These are phyloP conservation scores for Crossaster papposus DNA, from an alignment of 53 echinoderm and acorn worm species.

Conservation along the genomic window DNA sequence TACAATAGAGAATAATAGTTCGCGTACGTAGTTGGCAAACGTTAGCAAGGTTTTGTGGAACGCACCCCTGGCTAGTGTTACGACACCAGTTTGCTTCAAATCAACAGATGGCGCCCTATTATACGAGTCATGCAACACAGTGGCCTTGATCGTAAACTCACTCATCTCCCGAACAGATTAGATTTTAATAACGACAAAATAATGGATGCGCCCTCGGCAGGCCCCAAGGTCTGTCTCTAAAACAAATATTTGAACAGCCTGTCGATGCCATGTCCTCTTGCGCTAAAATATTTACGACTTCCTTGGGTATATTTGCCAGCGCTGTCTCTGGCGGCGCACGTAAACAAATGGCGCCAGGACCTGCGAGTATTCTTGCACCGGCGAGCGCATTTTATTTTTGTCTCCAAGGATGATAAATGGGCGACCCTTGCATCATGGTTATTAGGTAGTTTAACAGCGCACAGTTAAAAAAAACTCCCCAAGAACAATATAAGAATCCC, in stretches of 20 bases:
- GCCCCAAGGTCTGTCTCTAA: neutral
- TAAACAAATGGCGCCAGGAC: neutral
- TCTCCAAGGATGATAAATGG: too few relatives aligned
- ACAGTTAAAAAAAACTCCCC: too few relatives aligned
- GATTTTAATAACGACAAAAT: neutral
- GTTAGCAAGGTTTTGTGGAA: too few relatives aligned
- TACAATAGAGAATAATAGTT: too few relatives aligned
- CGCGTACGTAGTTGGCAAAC: too few relatives aligned
- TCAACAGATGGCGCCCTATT: neutral
- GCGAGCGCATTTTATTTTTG: neutral
- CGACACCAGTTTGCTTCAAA: neutral
- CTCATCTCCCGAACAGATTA: neutral
- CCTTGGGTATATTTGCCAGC: neutral
- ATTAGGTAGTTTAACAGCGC: too few relatives aligned
- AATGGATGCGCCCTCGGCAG: neutral
- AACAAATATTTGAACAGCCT: neutral
- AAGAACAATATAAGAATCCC: too few relatives aligned
- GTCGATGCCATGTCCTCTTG: neutral
- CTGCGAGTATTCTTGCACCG: neutral
- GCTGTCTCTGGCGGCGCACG: neutral
- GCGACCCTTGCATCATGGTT: too few relatives aligned
- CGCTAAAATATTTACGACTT: slow-evolving; percentile 13
- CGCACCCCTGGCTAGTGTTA: too few relatives aligned
- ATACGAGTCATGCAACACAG: neutral
- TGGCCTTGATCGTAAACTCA: neutral